Evolutionary conservation across 2,888 invertebrate species (phyloP).

Genomic region (Pandemis corylana): DNA sequence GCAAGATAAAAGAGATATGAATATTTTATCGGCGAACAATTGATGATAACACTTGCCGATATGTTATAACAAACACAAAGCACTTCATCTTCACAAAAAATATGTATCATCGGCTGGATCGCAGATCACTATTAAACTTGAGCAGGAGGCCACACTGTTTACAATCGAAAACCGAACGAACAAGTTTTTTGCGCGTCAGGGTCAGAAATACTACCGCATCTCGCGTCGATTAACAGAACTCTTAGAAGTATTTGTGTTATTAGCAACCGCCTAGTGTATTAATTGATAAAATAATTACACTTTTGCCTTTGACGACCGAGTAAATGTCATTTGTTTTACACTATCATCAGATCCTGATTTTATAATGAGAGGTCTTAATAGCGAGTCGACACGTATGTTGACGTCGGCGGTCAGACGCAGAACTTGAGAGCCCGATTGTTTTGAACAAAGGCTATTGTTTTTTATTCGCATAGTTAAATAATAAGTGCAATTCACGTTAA

Average conservation of each 20-base stretch:
- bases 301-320: constrained; percentile 11
- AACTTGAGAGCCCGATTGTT: constrained; percentile 68
- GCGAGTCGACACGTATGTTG: constrained; percentile 55
- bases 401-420: constrained; percentile 64
- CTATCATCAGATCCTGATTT: constrained; percentile 15
- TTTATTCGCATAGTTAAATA: constrained; percentile 71
- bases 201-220: constrained; percentile 56
- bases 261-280: not conserved
- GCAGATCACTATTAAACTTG: constrained; percentile 42
- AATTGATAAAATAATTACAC: not conserved
- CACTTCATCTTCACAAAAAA: constrained; percentile 31
- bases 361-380: constrained; percentile 35
- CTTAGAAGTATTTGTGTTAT: not conserved
- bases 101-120: constrained; percentile 32
- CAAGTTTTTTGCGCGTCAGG: constrained; percentile 66
- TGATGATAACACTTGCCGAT: constrained; percentile 66
- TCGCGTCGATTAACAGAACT: constrained; percentile 70
- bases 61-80: constrained; percentile 49
- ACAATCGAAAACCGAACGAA: constrained; percentile 74
- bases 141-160: constrained; percentile 72
- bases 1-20: constrained; percentile 62
- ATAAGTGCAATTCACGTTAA: constrained; percentile 53
- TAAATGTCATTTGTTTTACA: constrained; percentile 25
- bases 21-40: constrained; percentile 62
- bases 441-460: constrained; percentile 81